phyloP scores from a whole-genome alignment of 2,113 vertebrate species.

The Psammodynastes pulverulentus region DNA sequence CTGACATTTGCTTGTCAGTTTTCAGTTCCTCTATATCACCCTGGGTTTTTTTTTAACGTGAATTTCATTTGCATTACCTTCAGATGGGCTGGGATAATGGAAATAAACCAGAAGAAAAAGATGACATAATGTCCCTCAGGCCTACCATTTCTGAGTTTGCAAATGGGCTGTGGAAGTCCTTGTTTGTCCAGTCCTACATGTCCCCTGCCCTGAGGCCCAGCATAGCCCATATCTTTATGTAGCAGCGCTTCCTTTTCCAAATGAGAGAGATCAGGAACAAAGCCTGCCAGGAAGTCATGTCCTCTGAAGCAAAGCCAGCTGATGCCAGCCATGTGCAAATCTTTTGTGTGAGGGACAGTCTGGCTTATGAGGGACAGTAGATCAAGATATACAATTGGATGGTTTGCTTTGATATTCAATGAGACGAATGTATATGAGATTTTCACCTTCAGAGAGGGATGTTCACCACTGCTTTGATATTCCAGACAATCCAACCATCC shows the following conservation, averaged over 20 bases:
- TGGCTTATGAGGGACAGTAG: not conserved
- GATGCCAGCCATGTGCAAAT: not conserved
- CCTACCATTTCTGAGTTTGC: not conserved
- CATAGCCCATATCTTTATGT: not conserved
- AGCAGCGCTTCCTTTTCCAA: not conserved
- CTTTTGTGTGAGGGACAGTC: not conserved
- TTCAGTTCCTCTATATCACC: not conserved
- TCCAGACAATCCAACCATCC: not conserved
- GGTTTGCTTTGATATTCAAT: not conserved
- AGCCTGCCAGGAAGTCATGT: not conserved
- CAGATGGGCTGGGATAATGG: not conserved
- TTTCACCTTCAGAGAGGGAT: not conserved
- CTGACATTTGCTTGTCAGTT: not conserved
- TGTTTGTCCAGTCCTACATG: not conserved
- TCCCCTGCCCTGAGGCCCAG: not conserved
- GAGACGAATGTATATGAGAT: not conserved
- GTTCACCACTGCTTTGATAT: not conserved
- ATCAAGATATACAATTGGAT: not conserved
- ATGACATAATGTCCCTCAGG: not conserved
- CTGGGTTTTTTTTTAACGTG: not conserved
- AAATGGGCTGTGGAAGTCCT: not conserved
- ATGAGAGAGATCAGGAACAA: not conserved
- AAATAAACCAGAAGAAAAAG: not conserved
- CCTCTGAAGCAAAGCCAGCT: not conserved
- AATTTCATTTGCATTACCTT: not conserved